Percentiles rank a stretch among this genome's conserved stretches.
These are phyloP conservation scores for Ptychadena robeensis DNA, from an alignment of 2,797 vertebrate genomes.

Conservation along the genomic window DNA sequence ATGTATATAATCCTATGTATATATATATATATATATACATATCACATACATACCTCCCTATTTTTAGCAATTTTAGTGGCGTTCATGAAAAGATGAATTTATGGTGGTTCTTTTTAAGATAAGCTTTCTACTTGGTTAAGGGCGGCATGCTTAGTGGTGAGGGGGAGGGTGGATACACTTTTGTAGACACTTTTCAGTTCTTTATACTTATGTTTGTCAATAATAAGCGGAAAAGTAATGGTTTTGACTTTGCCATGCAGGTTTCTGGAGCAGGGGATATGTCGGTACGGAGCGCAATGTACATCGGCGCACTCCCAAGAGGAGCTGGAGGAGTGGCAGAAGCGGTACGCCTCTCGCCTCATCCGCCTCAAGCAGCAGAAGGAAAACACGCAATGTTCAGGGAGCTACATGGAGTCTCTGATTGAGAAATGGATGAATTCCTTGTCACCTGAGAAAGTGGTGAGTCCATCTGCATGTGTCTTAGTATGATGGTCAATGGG, in stretches of 20 bases:
- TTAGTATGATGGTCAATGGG: background rate
- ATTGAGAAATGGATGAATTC: constrained; percentile 99
- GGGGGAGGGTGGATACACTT: too few species aligned
- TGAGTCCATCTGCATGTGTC: constrained; percentile 66
- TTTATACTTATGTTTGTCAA: too few species aligned
- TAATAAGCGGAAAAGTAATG: background rate
- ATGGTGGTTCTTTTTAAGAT: too few species aligned
- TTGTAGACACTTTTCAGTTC: background rate
- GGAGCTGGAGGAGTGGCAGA: constrained; percentile 98
- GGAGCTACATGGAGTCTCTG: constrained; percentile 97
- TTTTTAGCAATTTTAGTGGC: too few species aligned
- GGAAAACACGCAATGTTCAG: constrained; percentile 93
- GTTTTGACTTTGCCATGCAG: constrained; percentile 68
- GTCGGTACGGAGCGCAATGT: constrained; percentile 97
- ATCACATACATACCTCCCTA: too few species aligned
- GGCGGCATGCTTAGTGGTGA: too few species aligned
- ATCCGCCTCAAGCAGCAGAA: constrained; percentile 96
- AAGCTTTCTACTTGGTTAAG: too few species aligned
- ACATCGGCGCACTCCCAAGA: constrained; percentile 98
- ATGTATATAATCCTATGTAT: too few species aligned
- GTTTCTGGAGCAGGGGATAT: constrained; percentile 96
- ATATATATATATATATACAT: too few species aligned
- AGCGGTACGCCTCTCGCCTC: constrained; percentile 93
- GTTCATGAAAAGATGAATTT: too few species aligned
- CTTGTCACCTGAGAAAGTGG: constrained; percentile 97